These are phyloP conservation scores for Adelosebastes latens DNA, from an alignment of 2,797 vertebrate species.

Conservation along the genomic window DNA sequence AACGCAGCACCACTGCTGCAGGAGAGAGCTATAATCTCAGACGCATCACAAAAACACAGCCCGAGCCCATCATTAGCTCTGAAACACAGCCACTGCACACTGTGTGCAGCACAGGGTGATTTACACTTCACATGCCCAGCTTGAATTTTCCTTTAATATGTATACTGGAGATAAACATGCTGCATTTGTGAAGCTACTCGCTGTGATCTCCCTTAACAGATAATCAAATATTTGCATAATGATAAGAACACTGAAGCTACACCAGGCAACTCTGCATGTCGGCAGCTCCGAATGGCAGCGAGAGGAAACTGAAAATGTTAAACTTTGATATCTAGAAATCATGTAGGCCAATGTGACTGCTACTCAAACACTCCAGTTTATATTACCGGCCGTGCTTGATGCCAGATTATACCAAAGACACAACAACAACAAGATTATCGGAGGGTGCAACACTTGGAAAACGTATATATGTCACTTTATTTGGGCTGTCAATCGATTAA, in stretches of 20 bases:
- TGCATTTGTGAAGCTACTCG: constrained; percentile 70
- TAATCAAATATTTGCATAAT: constrained; percentile 79
- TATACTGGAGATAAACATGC: constrained; percentile 74
- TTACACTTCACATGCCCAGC: constrained; percentile 77
- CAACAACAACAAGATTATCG: constrained; percentile 5
- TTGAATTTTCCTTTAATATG: constrained; percentile 76
- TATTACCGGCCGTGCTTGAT: constrained; percentile 5
- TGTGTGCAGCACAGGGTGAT: constrained; percentile 66
- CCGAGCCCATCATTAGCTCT: constrained; percentile 78
- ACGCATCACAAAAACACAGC: constrained; percentile 80
- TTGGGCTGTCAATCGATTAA: too few relatives aligned
- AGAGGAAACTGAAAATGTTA: constrained; percentile 34
- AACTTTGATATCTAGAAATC: constrained; percentile 50
- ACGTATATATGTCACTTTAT: not conserved
- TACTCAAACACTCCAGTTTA: not conserved
- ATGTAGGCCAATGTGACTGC: constrained; percentile 25
- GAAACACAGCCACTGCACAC: constrained; percentile 67
- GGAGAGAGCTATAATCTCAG: constrained; percentile 80
- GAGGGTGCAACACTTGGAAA: not conserved
- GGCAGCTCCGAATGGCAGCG: constrained; percentile 42
- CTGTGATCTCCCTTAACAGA: constrained; percentile 76
- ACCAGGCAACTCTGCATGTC: constrained; percentile 47
- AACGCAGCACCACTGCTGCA: constrained; percentile 73
- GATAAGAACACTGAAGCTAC: constrained; percentile 64
- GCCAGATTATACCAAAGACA: constrained; percentile 11